phyloP scores from a whole-genome alignment of 2,797 vertebrate genomes.

The Neoniphon sammara region DNA sequence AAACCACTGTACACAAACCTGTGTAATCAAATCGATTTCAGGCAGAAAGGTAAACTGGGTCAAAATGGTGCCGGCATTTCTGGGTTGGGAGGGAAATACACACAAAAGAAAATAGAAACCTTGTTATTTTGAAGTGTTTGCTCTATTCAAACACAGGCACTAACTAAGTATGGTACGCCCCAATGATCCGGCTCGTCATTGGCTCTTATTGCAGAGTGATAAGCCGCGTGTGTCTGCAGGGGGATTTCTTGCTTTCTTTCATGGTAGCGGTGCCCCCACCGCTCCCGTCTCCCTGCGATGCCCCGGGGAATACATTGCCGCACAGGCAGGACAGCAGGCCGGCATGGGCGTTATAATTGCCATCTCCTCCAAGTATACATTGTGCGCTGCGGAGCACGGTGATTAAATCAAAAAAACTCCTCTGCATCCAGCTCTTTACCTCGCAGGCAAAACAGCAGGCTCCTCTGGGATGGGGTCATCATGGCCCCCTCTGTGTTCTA shows the following conservation, averaged over 20 bases:
- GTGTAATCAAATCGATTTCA: slow-evolving; percentile 62
- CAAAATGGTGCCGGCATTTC: slow-evolving; percentile 52
- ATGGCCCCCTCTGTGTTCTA: slow-evolving; percentile 74
- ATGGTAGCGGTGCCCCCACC: slow-evolving; percentile 70
- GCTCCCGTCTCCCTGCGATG: slow-evolving; percentile 61
- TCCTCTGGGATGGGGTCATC: slow-evolving; percentile 82
- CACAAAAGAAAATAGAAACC: slow-evolving; percentile 54
- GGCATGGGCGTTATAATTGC: slow-evolving; percentile 83
- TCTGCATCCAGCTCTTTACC: slow-evolving; percentile 78
- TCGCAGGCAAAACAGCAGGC: slow-evolving; percentile 84
- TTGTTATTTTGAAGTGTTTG: slow-evolving; percentile 61
- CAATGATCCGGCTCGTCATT: slow-evolving; percentile 46
- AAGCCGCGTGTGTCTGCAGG: slow-evolving; percentile 57
- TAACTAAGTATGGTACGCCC: slow-evolving; percentile 56
- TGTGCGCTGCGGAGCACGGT: slow-evolving; percentile 71
- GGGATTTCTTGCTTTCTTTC: slow-evolving; percentile 72
- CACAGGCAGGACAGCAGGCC: slow-evolving; percentile 77
- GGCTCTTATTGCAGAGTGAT: slow-evolving; percentile 59
- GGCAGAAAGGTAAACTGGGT: slow-evolving; percentile 64
- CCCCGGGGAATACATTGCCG: slow-evolving; percentile 77
- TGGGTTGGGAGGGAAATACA: slow-evolving; percentile 57
- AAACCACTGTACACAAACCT: slow-evolving; percentile 58
- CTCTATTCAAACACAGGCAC: slow-evolving; percentile 54
- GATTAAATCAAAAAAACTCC: slow-evolving; percentile 83
- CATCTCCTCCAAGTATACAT: slow-evolving; percentile 78